Percentiles rank a stretch among this genome's conserved stretches.
Evolutionary conservation across 2,113 vertebrate genomes (phyloP).

Genomic region (Tretioscincus oriximinensis): DNA sequence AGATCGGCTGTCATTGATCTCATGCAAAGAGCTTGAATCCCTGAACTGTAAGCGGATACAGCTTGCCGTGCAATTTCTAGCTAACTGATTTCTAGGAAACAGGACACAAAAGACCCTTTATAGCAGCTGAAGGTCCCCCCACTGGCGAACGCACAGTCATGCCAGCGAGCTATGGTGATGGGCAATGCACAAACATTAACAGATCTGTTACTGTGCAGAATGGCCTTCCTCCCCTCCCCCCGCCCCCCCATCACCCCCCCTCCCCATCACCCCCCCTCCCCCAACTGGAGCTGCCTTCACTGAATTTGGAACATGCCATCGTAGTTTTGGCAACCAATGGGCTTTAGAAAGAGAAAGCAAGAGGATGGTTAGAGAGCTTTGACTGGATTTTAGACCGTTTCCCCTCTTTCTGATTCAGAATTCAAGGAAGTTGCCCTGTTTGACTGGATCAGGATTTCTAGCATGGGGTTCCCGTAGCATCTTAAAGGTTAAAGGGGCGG

Average conservation of each 20-base stretch:
- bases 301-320: background rate
- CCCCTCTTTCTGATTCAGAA: no score
- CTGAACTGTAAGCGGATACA: constrained; percentile 14
- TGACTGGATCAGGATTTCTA: no score
- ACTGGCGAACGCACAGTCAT: constrained; percentile 59
- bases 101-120: constrained; percentile 67
- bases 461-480: no score
- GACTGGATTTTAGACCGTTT: background rate
- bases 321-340: constrained; percentile 13
- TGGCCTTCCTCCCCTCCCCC: constrained; percentile 1
- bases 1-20: background rate
- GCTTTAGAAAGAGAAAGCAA: constrained; percentile 26
- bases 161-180: constrained; percentile 36
- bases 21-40: constrained; percentile 31
- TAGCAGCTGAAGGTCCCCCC: constrained; percentile 42
- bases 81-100: constrained; percentile 71
- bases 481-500: no score
- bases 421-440: no score
- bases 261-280: no score
- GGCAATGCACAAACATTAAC: constrained; percentile 55
- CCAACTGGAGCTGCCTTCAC: constrained; percentile 24
- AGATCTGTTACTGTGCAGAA: constrained; percentile 49
- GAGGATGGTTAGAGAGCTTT: background rate
- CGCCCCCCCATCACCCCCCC: background rate
- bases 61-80: constrained; percentile 45